These are phyloP conservation scores for Caenorhabditis sp. DNA, from an alignment of 2,888 invertebrate genomes.

Conservation along the genomic window DNA sequence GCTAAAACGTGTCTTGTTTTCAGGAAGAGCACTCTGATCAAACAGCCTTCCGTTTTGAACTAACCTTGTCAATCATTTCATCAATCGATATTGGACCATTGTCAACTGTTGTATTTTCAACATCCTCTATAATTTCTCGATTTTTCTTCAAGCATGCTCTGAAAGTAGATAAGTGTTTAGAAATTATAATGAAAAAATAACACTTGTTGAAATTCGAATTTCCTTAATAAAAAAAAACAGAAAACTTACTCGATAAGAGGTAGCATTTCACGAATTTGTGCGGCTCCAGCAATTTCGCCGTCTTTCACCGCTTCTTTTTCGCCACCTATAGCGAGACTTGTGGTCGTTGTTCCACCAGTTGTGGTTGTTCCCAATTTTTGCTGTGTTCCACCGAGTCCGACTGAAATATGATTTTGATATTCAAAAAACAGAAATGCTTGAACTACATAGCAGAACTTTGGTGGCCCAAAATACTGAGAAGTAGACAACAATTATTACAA, in stretches of 20 bases:
- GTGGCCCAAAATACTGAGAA: too few relatives aligned
- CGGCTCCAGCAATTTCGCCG: slow-evolving; percentile 18
- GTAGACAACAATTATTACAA: too few relatives aligned
- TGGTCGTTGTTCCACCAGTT: slow-evolving; percentile 8
- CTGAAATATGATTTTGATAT: slow-evolving; percentile 5
- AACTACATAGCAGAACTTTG: background rate
- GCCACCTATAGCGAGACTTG: background rate
- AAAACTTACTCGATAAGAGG: slow-evolving; percentile 22
- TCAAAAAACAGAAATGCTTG: background rate
- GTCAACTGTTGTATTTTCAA: slow-evolving; percentile 22
- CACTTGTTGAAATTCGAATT: too few relatives aligned
- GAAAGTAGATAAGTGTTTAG: background rate
- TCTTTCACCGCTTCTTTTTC: slow-evolving; percentile 34
- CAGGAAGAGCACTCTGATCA: too few relatives aligned
- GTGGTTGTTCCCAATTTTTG: slow-evolving; percentile 10
- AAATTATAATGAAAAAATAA: too few relatives aligned
- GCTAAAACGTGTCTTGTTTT: background rate
- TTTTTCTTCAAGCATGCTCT: slow-evolving; percentile 26
- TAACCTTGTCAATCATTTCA: slow-evolving; percentile 31
- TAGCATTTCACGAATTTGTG: slow-evolving; percentile 24
- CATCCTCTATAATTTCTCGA: slow-evolving; percentile 34
- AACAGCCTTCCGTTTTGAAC: background rate
- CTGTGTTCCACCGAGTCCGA: slow-evolving; percentile 39
- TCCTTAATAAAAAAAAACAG: background rate
- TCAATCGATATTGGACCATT: slow-evolving; percentile 14